Evolutionary conservation across 2,113 vertebrate species (phyloP), one percentile per base, ranked within the genome.

Genomic region (Trinectes maculatus): DNA sequence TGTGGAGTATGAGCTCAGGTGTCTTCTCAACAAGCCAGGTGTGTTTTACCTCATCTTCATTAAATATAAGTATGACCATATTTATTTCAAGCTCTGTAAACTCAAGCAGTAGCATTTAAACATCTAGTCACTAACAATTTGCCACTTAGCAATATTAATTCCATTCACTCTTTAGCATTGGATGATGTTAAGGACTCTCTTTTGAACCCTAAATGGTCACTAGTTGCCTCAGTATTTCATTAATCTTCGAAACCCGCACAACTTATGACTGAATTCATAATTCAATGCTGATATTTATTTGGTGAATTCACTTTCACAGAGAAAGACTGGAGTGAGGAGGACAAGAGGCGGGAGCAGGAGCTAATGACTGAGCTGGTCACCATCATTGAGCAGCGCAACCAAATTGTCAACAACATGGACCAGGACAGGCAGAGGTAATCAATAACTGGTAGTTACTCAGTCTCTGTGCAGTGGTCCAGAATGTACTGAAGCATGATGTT

Each of bases 11-110:
- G 96, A 99, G 74, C 92, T 99, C n/a, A 91, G 98, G 12, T 98
- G 98, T 87, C 96, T 99, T 10, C 95, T 99, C 77, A 99, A 99
- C 83, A 99, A 99, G 83, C 98, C 98, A 64, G 98, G 98, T 98
- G 74, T 8, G 72, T 76, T 31, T 22, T 8, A 2, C 19, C 1
- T 5, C 1, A 2, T 24, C 13, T n/a, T n/a, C n/a, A n/a, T n/a
- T n/a, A n/a, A n/a, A n/a, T n/a, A n/a, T n/a, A n/a, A n/a, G n/a
- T n/a, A n/a, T n/a, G n/a, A n/a, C n/a, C n/a, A n/a, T n/a, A n/a
- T n/a, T n/a, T n/a, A n/a, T n/a, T n/a, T n/a, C n/a, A n/a, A n/a
- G n/a, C n/a, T n/a, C n/a, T n/a, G n/a, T n/a, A n/a, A n/a, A n/a
- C n/a, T n/a, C n/a, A n/a, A n/a, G n/a, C n/a, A n/a, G n/a, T n/a